These are phyloP conservation scores for Hyles euphorbiae DNA, from an alignment of 1,140 invertebrate genomes.

Conservation along the genomic window DNA sequence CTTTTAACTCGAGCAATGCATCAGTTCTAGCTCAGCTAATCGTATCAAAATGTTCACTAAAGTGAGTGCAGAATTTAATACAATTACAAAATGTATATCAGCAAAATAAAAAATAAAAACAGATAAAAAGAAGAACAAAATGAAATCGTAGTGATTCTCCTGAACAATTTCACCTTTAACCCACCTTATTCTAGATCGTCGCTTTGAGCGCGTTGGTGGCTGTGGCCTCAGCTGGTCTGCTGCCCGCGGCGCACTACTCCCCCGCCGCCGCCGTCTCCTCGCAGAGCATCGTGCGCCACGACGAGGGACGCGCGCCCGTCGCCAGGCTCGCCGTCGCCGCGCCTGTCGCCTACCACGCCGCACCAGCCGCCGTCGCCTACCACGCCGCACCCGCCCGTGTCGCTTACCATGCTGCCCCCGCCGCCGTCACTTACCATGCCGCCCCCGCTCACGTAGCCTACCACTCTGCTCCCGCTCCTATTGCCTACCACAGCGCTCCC, in stretches of 20 bases:
- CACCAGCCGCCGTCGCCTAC: conserved; percentile 16
- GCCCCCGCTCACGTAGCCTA: conserved; percentile 20
- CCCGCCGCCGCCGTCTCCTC: conserved; percentile 9
- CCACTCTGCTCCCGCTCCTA: conserved; percentile 4
- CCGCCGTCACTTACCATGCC: conserved; percentile 23
- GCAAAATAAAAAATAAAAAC: no score
- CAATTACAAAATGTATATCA: not conserved
- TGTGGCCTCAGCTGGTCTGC: conserved; percentile 15
- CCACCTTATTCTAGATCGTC: conserved; percentile 37
- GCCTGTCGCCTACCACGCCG: conserved; percentile 23
- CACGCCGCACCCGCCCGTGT: conserved; percentile 26
- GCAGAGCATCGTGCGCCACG: not conserved
- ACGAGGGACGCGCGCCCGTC: conserved; percentile 9
- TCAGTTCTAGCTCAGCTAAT: conserved; percentile 27
- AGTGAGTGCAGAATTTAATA: conserved; percentile 29
- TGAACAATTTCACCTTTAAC: conserved; percentile 1
- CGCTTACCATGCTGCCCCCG: conserved; percentile 29
- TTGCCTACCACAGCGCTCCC: no score
- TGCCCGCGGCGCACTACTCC: conserved; percentile 21
- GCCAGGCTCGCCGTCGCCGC: conserved; percentile 35
- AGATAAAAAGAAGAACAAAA: no score
- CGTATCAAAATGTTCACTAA: conserved; percentile 42
- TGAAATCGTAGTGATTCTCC: not conserved
- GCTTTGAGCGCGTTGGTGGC: conserved; percentile 46
- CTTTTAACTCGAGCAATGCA: conserved; percentile 18